Evolutionary conservation across 2,888 invertebrate species (phyloP).

Genomic region (Macaria notata): DNA sequence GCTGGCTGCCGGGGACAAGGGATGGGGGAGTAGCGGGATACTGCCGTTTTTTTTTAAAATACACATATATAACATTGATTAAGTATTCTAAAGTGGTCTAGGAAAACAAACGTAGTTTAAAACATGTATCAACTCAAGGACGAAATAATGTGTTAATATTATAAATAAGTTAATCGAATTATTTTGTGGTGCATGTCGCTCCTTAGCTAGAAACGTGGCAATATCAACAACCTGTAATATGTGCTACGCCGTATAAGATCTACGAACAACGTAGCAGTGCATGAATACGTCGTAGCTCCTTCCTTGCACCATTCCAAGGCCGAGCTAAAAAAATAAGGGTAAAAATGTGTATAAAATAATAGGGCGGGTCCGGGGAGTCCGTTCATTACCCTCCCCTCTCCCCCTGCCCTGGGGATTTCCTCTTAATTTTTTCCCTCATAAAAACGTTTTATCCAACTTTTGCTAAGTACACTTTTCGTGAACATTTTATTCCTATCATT

Average conservation of each 20-base stretch:
- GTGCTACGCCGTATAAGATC: not conserved
- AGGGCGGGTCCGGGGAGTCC: conserved; percentile 31
- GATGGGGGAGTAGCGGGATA: too few relatives aligned
- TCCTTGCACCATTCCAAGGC: conserved; percentile 24
- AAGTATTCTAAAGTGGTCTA: too few relatives aligned
- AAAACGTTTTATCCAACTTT: conserved; percentile 44
- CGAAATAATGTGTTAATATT: too few relatives aligned
- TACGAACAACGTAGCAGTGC: not conserved
- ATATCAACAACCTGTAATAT: not conserved
- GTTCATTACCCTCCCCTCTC: conserved; percentile 33
- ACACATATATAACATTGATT: too few relatives aligned
- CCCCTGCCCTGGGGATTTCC: conserved; percentile 32
- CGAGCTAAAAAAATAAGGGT: conserved; percentile 36
- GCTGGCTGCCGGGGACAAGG: too few relatives aligned
- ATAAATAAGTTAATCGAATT: too few relatives aligned
- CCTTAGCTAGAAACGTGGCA: too few relatives aligned
- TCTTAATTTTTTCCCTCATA: conserved; percentile 39
- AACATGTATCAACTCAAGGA: too few relatives aligned
- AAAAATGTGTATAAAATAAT: conserved; percentile 43
- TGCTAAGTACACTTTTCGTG: conserved; percentile 30
- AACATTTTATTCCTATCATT: conserved; percentile 32
- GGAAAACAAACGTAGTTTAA: too few relatives aligned
- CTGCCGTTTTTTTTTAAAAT: too few relatives aligned
- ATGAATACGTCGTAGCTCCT: too few relatives aligned
- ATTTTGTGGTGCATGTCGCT: too few relatives aligned